These are phyloP conservation scores for Donacobius atricapilla DNA, from an alignment of 2,113 vertebrate species.

Conservation along the genomic window DNA sequence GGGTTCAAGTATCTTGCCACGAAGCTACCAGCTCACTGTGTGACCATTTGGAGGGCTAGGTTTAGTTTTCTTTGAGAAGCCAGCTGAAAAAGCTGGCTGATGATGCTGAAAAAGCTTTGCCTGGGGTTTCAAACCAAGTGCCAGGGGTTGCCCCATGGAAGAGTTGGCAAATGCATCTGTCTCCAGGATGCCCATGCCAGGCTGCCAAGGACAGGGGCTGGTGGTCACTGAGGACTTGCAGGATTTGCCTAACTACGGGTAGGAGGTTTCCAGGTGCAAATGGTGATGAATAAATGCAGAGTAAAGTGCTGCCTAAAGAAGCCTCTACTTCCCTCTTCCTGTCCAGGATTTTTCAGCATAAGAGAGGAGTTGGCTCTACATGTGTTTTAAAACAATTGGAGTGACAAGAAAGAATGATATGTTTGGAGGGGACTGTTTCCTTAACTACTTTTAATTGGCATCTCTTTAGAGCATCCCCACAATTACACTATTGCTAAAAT, in stretches of 20 bases:
- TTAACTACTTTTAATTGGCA: not conserved
- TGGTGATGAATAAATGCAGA: not conserved
- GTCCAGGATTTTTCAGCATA: not conserved
- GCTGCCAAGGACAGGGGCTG: not conserved
- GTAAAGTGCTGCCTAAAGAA: not conserved
- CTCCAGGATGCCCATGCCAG: fast-evolving
- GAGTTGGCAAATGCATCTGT: fast-evolving
- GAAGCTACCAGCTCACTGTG: not conserved
- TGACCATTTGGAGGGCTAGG: not conserved
- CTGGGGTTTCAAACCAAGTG: not conserved
- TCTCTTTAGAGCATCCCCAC: not conserved
- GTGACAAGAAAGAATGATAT: not conserved
- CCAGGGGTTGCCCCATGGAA: fast-evolving
- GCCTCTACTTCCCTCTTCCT: not conserved
- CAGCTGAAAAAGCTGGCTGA: not conserved
- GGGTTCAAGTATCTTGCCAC: not conserved
- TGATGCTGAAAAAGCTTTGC: not conserved
- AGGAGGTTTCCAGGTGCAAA: not conserved
- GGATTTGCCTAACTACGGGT: not conserved
- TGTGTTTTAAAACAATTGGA: not conserved
- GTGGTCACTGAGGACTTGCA: not conserved
- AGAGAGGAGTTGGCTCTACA: fast-evolving
- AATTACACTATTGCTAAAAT: not conserved
- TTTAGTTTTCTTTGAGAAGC: not conserved
- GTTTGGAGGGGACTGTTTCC: not conserved